These are phyloP conservation scores for Hydrotaea cyrtoneurina DNA, from an alignment of 2,888 invertebrate species.

Conservation along the genomic window DNA sequence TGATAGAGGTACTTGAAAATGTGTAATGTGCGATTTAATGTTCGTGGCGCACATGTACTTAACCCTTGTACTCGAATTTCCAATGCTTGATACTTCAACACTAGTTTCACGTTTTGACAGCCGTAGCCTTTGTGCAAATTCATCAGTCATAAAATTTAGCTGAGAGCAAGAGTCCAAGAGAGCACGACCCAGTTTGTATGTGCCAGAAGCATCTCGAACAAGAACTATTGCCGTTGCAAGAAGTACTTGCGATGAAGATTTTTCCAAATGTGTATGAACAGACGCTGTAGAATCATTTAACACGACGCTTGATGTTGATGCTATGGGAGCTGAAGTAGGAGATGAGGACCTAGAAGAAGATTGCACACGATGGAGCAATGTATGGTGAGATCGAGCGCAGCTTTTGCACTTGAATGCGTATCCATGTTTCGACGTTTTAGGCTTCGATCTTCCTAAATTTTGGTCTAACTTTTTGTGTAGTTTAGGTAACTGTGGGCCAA, in stretches of 20 bases:
- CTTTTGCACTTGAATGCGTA: constrained; percentile 43
- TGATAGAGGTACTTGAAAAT: constrained; percentile 52
- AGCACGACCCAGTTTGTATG: constrained; percentile 50
- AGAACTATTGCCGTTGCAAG: constrained; percentile 57
- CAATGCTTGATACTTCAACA: constrained; percentile 62
- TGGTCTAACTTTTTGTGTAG: no score
- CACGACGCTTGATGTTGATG: neutral
- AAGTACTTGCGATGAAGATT: constrained; percentile 28
- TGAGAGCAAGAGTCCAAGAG: constrained; percentile 62
- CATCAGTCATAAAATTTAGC: constrained; percentile 57
- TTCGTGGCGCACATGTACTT: constrained; percentile 5
- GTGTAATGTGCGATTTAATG: constrained; percentile 54
- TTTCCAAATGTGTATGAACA: constrained; percentile 37
- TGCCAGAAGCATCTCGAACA: constrained; percentile 35
- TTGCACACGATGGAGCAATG: constrained; percentile 27
- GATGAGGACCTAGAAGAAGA: neutral
- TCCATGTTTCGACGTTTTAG: neutral
- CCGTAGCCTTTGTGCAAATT: constrained; percentile 48
- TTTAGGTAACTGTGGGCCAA: no score
- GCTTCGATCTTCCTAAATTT: no score
- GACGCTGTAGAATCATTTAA: constrained; percentile 3
- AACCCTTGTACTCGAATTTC: constrained; percentile 47
- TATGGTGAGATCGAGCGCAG: constrained; percentile 27
- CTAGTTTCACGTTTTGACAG: constrained; percentile 50
- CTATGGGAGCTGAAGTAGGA: neutral